Conservation (phyloP, 2,888 invertebrate species). For the Hyposoter didymator region DNA sequence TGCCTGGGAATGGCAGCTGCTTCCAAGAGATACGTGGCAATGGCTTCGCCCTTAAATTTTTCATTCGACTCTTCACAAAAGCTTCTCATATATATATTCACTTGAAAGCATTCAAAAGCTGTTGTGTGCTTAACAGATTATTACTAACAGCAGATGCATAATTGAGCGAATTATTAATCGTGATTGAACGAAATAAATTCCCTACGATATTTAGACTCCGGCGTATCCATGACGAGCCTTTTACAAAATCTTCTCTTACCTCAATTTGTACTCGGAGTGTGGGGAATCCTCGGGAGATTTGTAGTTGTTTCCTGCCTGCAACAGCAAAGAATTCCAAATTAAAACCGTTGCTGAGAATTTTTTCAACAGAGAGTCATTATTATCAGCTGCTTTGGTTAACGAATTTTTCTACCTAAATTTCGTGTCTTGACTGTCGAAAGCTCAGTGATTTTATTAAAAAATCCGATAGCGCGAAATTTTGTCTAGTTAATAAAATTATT, state of each 20-base stretch:
- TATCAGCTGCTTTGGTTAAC: background rate
- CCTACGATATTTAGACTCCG: background rate
- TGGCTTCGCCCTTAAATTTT: slow-evolving; percentile 71
- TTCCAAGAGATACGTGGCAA: slow-evolving; percentile 77
- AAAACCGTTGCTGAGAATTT: background rate
- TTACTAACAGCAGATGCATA: background rate
- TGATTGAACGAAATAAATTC: background rate
- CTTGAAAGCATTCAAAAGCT: background rate
- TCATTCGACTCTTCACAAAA: slow-evolving; percentile 21
- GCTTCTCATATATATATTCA: background rate
- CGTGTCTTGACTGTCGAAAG: too few species aligned
- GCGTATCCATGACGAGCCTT: background rate
- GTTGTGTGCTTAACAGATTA: slow-evolving; percentile 29
- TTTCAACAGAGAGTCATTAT: background rate
- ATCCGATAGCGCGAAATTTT: too few species aligned
- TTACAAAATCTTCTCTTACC: slow-evolving; percentile 73
- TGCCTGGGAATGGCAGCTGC: slow-evolving; percentile 83
- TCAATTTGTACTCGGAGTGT: slow-evolving; percentile 78
- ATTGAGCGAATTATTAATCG: background rate
- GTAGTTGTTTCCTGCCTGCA: slow-evolving; percentile 79
- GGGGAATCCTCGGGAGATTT: slow-evolving; percentile 80
- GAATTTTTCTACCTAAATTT: too few species aligned
- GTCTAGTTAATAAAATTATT: too few species aligned
- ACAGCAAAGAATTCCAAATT: slow-evolving; percentile 66
- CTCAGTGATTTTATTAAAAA: too few species aligned